Evolutionary conservation across 2,888 invertebrate genomes (phyloP), one percentile per base, ranked within the genome.

Genomic region (Leucophenga maculata): DNA sequence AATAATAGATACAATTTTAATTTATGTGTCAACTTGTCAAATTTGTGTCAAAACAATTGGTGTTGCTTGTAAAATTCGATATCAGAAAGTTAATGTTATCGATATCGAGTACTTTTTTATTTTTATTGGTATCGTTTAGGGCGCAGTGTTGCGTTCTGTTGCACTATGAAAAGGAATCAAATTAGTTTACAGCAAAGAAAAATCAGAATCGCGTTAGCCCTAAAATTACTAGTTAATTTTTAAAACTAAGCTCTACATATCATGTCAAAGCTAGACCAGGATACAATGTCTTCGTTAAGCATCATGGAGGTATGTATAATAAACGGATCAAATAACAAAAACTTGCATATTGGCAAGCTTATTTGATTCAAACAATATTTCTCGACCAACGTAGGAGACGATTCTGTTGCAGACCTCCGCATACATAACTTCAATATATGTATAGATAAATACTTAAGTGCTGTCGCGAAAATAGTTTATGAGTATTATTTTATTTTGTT

Each of bases 221-320:
- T 8, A 11, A 39, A 39, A 1, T 11, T 39, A 8, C 39, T 39
- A 1, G 11, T 8, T 11, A 3, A 26, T 26, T 26, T 26, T 54
- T 71, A 69, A 68, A 59, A 75, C 69, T 70, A 62, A 57, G 50
- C 65, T 57, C 57, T 22, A 70, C 70, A 70, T 75, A 88, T 76
- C 79, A 92, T 93, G 92, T 90, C 91, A 69, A 90, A 91, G 77
- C 90, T 92, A 71, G 93, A 93, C 78, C 94, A 94, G 86, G 95
- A 95, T 89, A 90, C 94, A 79, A 93, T 94, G 85, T 92, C 93
- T 75, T 93, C 94, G 74, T 94, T 94, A 75, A 94, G 95, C 75
- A 91, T 96, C 73, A 96, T 96, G 96, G 95, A 95, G 90, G 96
- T 96, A 90, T 92, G 93, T 90, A 77, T 32, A 4, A 18, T 0